These are phyloP conservation scores for Acanthosepion esculentum DNA, from an alignment of 2,888 invertebrate genomes.

Conservation along the genomic window DNA sequence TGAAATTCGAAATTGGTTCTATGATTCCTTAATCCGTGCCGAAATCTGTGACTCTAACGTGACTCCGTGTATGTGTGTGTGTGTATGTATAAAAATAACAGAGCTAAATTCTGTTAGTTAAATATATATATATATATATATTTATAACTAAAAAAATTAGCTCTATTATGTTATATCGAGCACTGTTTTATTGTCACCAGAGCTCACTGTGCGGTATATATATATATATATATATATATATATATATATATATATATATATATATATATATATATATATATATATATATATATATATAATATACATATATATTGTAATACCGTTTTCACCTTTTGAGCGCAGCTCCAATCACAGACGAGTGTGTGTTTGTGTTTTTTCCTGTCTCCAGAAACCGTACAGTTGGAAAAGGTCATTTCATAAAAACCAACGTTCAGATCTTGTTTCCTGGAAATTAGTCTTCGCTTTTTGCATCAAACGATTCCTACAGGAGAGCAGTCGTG, in stretches of 20 bases:
- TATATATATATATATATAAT: background rate
- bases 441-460: background rate
- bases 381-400: background rate
- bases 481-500: background rate
- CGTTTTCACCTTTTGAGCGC: too few relatives aligned
- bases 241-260: background rate
- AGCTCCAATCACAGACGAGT: too few relatives aligned
- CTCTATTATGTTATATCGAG: too few relatives aligned
- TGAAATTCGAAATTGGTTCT: too few relatives aligned
- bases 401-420: background rate
- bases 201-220: background rate
- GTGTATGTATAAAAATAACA: too few relatives aligned
- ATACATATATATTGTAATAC: background rate
- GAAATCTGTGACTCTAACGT: too few relatives aligned
- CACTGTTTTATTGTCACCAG: background rate
- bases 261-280: background rate
- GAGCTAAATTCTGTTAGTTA: too few relatives aligned
- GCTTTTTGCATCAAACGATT: background rate
- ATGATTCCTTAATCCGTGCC: too few relatives aligned
- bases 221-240: background rate
- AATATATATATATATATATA: too few relatives aligned
- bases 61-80: too few relatives aligned
- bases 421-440: background rate
- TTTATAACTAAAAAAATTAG: too few relatives aligned
- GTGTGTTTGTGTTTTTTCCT: background rate